Base-by-base conservation (phyloP, 2,797 vertebrate genomes). In the Xenops minutus region DNA sequence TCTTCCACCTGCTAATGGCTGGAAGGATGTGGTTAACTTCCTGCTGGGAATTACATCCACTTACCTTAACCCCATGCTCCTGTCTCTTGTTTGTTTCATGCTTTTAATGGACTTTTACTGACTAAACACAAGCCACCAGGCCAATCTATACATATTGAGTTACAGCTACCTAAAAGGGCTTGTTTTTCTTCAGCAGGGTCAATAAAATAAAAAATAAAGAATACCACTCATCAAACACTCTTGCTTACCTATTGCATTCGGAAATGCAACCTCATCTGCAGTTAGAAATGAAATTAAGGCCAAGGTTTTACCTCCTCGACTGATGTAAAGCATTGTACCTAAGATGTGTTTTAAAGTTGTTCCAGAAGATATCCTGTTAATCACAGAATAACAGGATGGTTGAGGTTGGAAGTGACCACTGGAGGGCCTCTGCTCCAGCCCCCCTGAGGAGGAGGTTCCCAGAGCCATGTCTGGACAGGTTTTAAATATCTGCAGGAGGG, bases 61-160 rank as follows among this genome's bases (percentile, higher is more conserved):
- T 36, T 56, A 7, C 52, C 51, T 84, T 56, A 49, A 9, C 49
- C 67, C 24, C 8, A 16, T 27, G 46, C 67, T 92, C 19, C 67
- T 69, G n/a, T 16, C 68, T 85, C 51, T 52, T 87, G 41, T 83
- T 93, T 89, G 8, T 67, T 89, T 73, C 22, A 4, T 79, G 61
- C 32, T 64, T 88, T 88, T 83, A 92, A 61, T 89, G 61, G 54
- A 34, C 66, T 89, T 91, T 18, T 20, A 37, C 32, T 77, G 69
- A 36, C 67, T 92, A 9, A 92, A 85, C 74, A 52, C 52, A 34
- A 82, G 39, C 62, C 63, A 76, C 84, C 62, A 66, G 74, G 63
- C 74, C 55, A 66, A 71, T 94, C 88, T 72, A 87, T 95, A 77
- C 41, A 61, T 84, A 88, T 77, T 82, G 91, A 88, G n/a, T 96